These are phyloP conservation scores for Acridotheres tristis DNA, from an alignment of 2,797 vertebrate species.

Conservation along the genomic window DNA sequence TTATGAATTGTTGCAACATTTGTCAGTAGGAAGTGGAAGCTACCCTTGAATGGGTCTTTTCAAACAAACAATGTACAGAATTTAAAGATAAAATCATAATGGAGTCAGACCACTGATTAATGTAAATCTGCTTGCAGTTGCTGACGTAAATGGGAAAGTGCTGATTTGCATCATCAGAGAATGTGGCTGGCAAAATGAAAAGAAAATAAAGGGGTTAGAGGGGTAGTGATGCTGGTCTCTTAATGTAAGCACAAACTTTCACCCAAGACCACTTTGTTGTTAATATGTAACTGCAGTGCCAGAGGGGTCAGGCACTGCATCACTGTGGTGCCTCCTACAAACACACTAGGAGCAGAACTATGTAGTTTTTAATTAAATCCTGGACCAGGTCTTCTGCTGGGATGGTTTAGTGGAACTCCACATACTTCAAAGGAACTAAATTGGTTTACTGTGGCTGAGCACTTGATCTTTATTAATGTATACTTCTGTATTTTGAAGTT, in stretches of 20 bases:
- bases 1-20: background rate
- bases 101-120: background rate
- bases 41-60: background rate
- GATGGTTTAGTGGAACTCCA: background rate
- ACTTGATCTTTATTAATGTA: background rate
- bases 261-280: slow-evolving; percentile 35
- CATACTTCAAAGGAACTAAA: background rate
- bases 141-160: background rate
- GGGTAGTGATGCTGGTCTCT: background rate
- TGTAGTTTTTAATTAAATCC: background rate
- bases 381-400: background rate
- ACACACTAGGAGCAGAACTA: background rate
- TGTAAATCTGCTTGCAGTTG: background rate
- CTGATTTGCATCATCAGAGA: background rate
- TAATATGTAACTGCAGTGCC: slow-evolving; percentile 72
- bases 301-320: slow-evolving; percentile 9
- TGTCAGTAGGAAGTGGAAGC: background rate
- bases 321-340: background rate
- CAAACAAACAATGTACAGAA: background rate
- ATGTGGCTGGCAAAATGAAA: slow-evolving; percentile 2
- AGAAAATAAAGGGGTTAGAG: background rate
- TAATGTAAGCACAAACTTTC: slow-evolving; percentile 15
- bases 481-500: background rate
- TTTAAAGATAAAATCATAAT: slow-evolving; percentile 47
- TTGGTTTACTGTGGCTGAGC: background rate